Percentiles rank a stretch among this genome's conserved stretches.
phyloP scores from a whole-genome alignment of 2,797 vertebrate species.

The Pogoniulus pusillus region DNA sequence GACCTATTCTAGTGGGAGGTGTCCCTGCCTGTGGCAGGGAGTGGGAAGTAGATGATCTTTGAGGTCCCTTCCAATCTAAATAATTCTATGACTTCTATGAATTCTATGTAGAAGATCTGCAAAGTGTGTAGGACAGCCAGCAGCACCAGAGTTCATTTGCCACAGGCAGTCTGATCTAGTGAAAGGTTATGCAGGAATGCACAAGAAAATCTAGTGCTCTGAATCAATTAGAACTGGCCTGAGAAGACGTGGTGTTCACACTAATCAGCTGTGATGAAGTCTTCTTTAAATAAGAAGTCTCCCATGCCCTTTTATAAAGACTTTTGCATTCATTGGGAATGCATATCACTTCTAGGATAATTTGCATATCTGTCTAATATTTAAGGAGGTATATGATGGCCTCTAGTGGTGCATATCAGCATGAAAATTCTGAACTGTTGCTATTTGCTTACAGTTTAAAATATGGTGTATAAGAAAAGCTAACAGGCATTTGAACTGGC shows the following conservation, averaged over 20 bases:
- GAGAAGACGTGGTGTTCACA: neutral
- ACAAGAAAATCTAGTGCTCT: neutral
- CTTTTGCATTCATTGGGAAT: neutral
- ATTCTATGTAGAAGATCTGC: neutral
- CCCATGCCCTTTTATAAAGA: neutral
- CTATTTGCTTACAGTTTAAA: conserved; percentile 14
- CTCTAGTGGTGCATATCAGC: conserved; percentile 76
- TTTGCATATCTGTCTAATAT: conserved; percentile 69
- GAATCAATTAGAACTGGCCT: neutral
- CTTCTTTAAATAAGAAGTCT: neutral
- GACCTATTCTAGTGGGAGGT: too few species aligned
- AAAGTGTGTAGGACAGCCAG: neutral
- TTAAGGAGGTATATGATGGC: conserved; percentile 77
- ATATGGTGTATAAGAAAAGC: neutral
- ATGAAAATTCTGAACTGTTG: conserved; percentile 34
- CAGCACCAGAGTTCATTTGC: neutral
- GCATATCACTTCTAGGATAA: conserved; percentile 33
- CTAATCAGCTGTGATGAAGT: neutral
- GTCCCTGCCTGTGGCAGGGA: too few species aligned
- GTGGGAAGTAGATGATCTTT: too few species aligned
- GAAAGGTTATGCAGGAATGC: neutral
- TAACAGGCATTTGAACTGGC: neutral
- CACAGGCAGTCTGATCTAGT: neutral
- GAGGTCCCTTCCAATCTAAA: too few species aligned
- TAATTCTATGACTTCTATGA: too few species aligned